phyloP scores from a whole-genome alignment of 2,888 invertebrate species.

The Hyposoter didymator region DNA sequence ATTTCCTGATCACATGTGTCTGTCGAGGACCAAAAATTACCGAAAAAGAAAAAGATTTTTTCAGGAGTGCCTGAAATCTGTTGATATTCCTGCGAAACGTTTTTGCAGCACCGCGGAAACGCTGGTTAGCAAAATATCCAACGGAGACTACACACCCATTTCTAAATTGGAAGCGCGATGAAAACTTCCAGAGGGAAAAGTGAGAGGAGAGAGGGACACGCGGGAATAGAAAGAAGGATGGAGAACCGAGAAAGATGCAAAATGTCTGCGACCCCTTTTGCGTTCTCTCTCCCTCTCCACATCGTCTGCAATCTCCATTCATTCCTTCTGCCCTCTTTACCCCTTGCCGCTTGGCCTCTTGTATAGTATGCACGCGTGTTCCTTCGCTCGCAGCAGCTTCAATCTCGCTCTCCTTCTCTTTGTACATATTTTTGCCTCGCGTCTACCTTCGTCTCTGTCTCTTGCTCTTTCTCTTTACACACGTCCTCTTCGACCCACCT shows the following conservation, averaged over 20 bases:
- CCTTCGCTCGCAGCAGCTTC: slow-evolving; percentile 37
- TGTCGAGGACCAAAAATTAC: not conserved
- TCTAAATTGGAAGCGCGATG: slow-evolving; percentile 39
- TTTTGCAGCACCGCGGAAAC: not conserved
- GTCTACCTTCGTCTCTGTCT: not conserved
- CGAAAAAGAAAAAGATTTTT: not conserved
- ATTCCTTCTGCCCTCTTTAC: slow-evolving; percentile 76
- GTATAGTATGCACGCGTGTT: slow-evolving; percentile 52
- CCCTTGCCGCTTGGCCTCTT: slow-evolving; percentile 47
- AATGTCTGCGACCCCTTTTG: slow-evolving; percentile 53
- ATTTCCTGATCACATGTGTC: not conserved
- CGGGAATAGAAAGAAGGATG: slow-evolving; percentile 6
- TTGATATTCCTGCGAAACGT: not conserved
- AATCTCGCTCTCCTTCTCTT: slow-evolving; percentile 50
- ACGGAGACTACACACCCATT: slow-evolving; percentile 24
- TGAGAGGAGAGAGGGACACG: not conserved
- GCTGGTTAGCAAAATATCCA: slow-evolving; percentile 6
- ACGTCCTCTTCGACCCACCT: slow-evolving; percentile 56
- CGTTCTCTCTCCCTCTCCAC: slow-evolving; percentile 71
- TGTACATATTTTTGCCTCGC: not conserved
- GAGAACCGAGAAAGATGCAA: slow-evolving; percentile 13
- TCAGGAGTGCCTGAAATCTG: not conserved
- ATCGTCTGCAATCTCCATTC: slow-evolving; percentile 81
- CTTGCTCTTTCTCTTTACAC: slow-evolving; percentile 8
- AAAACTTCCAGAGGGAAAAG: slow-evolving; percentile 25